These are phyloP conservation scores for Odontomachus brunneus DNA, from an alignment of 1,140 invertebrate species.

Conservation along the genomic window DNA sequence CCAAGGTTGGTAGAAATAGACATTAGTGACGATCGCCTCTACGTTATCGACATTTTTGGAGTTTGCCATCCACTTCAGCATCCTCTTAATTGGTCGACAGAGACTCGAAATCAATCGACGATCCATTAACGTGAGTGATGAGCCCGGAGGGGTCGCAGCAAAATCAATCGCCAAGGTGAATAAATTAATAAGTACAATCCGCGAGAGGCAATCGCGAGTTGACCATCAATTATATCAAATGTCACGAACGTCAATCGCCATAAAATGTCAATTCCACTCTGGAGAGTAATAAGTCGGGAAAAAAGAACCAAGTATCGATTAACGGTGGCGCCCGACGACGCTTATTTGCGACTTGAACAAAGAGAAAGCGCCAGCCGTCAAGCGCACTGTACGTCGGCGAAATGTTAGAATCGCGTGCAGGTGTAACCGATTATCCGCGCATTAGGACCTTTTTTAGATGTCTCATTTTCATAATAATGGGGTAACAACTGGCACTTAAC, in stretches of 20 bases:
- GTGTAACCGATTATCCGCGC: neutral
- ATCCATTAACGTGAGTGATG: neutral
- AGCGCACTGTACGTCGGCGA: neutral
- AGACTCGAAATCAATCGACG: neutral
- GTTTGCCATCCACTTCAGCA: too few species aligned
- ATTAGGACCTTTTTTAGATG: neutral
- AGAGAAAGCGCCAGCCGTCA: slow-evolving; percentile 49
- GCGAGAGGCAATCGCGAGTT: neutral
- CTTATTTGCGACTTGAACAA: slow-evolving; percentile 43
- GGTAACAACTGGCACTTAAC: neutral
- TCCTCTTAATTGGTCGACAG: neutral
- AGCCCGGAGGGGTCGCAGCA: neutral
- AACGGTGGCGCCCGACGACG: slow-evolving; percentile 3
- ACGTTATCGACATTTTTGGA: too few species aligned
- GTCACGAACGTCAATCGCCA: too few species aligned
- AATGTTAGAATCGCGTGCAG: slow-evolving; percentile 11
- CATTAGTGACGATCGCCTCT: too few species aligned
- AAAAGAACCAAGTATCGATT: slow-evolving; percentile 34
- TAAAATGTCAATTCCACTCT: neutral
- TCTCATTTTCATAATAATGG: slow-evolving; percentile 19
- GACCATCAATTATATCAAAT: neutral
- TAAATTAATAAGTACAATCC: neutral
- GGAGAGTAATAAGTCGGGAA: neutral
- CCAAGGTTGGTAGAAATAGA: too few species aligned
- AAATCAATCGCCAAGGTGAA: neutral